Percentiles rank a stretch among this genome's conserved stretches.
These are phyloP conservation scores for Hepsetus odoe DNA, from an alignment of 2,113 vertebrate genomes.

Conservation along the genomic window DNA sequence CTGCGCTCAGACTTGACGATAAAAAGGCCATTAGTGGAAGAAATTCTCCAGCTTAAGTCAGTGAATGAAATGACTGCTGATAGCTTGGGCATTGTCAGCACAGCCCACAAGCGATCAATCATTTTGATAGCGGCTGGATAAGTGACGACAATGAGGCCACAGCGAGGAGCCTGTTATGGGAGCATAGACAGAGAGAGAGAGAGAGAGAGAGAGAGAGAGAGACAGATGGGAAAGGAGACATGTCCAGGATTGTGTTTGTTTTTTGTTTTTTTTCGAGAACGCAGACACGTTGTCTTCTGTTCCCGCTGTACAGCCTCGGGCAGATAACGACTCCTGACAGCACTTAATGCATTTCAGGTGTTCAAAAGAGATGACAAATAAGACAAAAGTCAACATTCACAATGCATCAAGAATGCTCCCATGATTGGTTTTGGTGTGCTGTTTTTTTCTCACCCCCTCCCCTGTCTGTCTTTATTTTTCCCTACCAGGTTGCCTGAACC, in stretches of 20 bases:
- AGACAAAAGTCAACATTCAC: conserved; percentile 50
- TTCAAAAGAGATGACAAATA: conserved; percentile 64
- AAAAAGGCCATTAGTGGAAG: conserved; percentile 14
- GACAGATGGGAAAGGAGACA: conserved; percentile 20
- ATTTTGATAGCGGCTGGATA: conserved; percentile 35
- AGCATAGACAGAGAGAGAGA: neutral
- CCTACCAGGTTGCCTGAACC: neutral
- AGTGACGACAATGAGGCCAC: conserved; percentile 55
- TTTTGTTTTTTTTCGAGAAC: conserved; percentile 48
- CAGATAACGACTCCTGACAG: conserved; percentile 57
- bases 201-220: neutral
- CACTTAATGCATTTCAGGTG: conserved; percentile 61
- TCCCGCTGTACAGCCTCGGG: conserved; percentile 51
- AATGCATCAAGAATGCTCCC: conserved; percentile 26
- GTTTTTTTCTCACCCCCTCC: conserved; percentile 5
- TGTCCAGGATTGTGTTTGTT: conserved; percentile 52
- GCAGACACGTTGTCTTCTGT: conserved; percentile 4
- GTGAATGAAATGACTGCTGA: conserved; percentile 25
- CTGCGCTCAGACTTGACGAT: neutral
- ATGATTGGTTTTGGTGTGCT: neutral
- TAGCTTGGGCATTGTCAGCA: conserved; percentile 17
- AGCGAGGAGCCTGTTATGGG: conserved; percentile 48
- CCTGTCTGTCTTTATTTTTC: neutral
- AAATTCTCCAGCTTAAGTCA: conserved; percentile 12
- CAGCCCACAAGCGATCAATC: conserved; percentile 49